A percentile compares a stretch with the other conserved stretches of the same genome.
Conservation (phyloP, 2,797 vertebrate genomes). For the Myiotriccus ornatus region DNA sequence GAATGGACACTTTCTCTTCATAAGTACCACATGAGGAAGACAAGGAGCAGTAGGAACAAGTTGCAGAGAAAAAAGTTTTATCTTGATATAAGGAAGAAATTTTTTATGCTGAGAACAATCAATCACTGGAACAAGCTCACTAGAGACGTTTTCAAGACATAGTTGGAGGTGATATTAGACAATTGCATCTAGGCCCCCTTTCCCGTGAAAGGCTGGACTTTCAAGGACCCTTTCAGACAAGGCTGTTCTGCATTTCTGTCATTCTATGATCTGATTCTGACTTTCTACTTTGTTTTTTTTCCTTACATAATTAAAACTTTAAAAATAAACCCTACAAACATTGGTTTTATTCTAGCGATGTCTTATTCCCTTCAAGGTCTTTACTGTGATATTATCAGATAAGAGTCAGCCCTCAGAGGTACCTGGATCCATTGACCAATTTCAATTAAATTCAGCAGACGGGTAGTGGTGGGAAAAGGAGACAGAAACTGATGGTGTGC, state of each 20-base stretch:
- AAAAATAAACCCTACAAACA: neutral
- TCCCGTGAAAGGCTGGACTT: neutral
- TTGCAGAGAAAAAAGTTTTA: neutral
- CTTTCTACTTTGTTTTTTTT: neutral
- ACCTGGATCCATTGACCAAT: neutral
- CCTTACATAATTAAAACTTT: neutral
- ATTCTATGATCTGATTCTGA: neutral
- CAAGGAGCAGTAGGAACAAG: neutral
- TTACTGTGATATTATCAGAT: neutral
- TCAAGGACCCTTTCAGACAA: neutral
- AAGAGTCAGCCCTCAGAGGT: neutral
- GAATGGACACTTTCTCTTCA: fast-evolving
- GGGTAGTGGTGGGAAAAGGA: neutral
- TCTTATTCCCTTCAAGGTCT: neutral
- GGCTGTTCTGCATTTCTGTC: neutral
- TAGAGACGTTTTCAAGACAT: neutral
- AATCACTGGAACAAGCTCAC: neutral
- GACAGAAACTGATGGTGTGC: neutral
- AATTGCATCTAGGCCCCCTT: neutral
- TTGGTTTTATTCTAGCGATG: neutral
- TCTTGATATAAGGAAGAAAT: neutral
- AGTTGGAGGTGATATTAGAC: neutral
- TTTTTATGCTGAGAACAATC: neutral
- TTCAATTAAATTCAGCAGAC: neutral
- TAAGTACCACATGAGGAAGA: neutral